phyloP scores from a whole-genome alignment of 2,113 vertebrate genomes.

The Tursiops truncatus region DNA sequence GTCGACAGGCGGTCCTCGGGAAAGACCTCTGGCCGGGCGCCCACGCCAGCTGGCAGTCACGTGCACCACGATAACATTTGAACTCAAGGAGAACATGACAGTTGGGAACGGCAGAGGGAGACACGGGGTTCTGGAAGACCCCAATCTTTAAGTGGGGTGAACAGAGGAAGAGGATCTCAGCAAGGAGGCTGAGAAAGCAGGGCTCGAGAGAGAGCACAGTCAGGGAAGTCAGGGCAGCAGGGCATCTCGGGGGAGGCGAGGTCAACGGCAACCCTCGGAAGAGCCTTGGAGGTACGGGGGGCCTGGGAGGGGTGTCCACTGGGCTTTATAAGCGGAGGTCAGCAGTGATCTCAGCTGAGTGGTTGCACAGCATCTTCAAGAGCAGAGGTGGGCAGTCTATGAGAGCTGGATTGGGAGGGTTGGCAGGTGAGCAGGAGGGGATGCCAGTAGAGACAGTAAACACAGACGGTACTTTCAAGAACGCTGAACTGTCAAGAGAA shows the following conservation, averaged over 20 bases:
- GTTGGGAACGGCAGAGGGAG: not conserved
- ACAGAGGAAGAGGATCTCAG: not conserved
- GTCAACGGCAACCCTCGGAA: not conserved
- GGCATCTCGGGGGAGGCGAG: not conserved
- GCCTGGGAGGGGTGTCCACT: not conserved
- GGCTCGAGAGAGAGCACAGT: no score
- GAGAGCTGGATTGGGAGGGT: not conserved
- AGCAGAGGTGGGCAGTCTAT: not conserved
- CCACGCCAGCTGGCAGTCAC: not conserved
- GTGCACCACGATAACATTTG: not conserved
- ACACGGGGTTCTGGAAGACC: not conserved
- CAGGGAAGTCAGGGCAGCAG: not conserved
- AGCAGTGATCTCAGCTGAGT: not conserved
- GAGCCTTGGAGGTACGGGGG: not conserved
- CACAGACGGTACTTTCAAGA: not conserved
- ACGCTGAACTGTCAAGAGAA: not conserved
- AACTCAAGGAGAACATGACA: not conserved
- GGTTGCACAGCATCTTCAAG: accelerated
- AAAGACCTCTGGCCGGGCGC: not conserved
- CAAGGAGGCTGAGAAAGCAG: not conserved
- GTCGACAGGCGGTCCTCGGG: not conserved
- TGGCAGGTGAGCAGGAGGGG: no score
- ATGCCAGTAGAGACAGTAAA: not conserved
- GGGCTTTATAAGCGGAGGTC: not conserved
- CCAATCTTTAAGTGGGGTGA: not conserved